Base-by-base conservation (phyloP, 2,113 vertebrate species). In the Protobothrops mucrosquamatus region DNA sequence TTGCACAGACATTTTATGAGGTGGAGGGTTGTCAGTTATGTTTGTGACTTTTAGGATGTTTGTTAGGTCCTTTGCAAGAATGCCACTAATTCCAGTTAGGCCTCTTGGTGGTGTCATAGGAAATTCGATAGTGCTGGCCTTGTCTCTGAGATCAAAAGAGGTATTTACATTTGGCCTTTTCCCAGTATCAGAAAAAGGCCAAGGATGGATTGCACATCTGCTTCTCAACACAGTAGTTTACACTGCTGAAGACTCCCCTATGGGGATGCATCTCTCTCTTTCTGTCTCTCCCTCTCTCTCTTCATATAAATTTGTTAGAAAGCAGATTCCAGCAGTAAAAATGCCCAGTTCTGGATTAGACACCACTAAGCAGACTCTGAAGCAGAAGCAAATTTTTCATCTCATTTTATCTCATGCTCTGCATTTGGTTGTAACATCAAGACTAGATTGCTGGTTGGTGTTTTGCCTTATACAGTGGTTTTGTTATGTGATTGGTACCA, bases 381-480 rank as follows among this genome's bases (percentile, higher is more conserved):
- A 90, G 29, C 54, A 39, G 92, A 85, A 85, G 23, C n/a, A 51
- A 56, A 52, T 43, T 61, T 23, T 34, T 90, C 20, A 15, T 1
- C 23, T 88, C 92, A 39, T 85, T 20, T 56, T 46, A 3, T 12
- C 14, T 43, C 43, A 20, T 85, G 15, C 6, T 20, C 48, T 90
- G 46, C 89, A 54, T 46, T 39, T 24, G 56, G n/a, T 93, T 64
- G 52, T 61, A 61, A 64, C 88, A 93, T 87, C 93, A 93, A 85
- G 69, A 89, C 94, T 95, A 92, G 95, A 97, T 97, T 97, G 94
- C 92, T 59, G 6, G 56, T 61, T 87, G 24, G 18, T 74, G 55
- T 96, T 91, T 97, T 98, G 98, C 98, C 98, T 99, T 98, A 98
- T 92, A 97, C 94, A 94, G 96, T 93, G 81, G 95, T 96, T 91